These are phyloP conservation scores for Anastrepha obliqua DNA, from an alignment of 1,140 invertebrate species.

Conservation along the genomic window DNA sequence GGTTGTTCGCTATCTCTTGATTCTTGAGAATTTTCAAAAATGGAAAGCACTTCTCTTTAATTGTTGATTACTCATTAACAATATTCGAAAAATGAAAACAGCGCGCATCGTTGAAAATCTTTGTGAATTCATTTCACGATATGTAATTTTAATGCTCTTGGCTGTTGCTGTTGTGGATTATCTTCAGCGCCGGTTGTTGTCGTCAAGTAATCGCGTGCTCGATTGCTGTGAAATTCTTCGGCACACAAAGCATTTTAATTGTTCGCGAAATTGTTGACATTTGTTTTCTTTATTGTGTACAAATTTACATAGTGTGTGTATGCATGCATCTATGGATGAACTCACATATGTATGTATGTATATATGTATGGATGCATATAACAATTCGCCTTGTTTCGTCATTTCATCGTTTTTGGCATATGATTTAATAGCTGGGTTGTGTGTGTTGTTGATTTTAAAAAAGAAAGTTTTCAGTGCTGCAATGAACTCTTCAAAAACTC, in stretches of 20 bases:
- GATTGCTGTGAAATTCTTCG: not conserved
- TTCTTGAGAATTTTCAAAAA: constrained; percentile 45
- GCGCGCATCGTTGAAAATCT: not conserved
- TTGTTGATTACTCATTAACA: constrained; percentile 50
- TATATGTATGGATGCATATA: not conserved
- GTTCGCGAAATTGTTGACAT: not conserved
- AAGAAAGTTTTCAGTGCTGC: not conserved
- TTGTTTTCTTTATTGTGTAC: not conserved
- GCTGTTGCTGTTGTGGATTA: too few species aligned
- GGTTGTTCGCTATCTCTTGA: not conserved
- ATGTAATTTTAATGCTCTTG: not conserved
- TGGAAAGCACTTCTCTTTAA: constrained; percentile 51
- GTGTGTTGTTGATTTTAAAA: not conserved
- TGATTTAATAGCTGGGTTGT: too few species aligned
- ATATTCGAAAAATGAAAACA: not conserved
- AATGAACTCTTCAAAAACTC: not conserved
- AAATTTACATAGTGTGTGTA: too few species aligned
- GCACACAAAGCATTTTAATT: not conserved
- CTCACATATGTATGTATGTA: not conserved
- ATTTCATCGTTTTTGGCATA: not conserved
- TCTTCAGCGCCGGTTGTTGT: not conserved
- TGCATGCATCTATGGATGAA: not conserved
- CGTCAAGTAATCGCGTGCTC: not conserved
- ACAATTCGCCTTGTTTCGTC: not conserved
- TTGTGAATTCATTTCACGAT: constrained; percentile 2